Base-by-base conservation (phyloP, 2,797 vertebrate genomes). In the Chromobotia macracanthus region DNA sequence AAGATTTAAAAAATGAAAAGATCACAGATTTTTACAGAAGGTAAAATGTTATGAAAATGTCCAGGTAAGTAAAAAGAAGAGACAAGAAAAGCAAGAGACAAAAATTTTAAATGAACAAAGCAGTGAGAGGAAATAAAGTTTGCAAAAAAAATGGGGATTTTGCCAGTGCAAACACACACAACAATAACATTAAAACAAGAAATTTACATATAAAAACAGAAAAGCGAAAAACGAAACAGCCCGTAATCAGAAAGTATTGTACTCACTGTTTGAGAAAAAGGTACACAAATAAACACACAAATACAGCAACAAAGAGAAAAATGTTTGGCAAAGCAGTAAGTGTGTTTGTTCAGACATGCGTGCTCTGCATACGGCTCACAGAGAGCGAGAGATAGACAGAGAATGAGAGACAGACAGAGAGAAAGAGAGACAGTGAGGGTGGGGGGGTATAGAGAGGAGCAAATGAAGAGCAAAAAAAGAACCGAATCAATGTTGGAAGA, bases 401-500 rank as follows among this genome's bases (percentile, higher is more conserved):
- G 79, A 79, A 51, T 74, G 64, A 61, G 53, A 77, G 72, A 61
- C 66, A 74, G 86, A 88, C 81, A 82, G 80, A 77, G 84, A 88
- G 86, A 85, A 56, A 89, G 84, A 87, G 86, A 53, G 53, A 60
- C 66, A 75, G 51, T 44, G 60, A 51, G 80, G 82, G 69, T 64
- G 75, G 41, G 56, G 81, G 79, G 68, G 84, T 75, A 63, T 64
- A 84, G 77, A 56, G 64, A 83, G 72, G 56, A 83, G 72, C 58
- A 15, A 28, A 50, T 48, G 46, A 77, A 60, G 55, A 64, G 67
- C 71, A 79, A 75, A 86, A 86, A 85, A 83, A 85, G 93, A 92
- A 93, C 88, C 91, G 90, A 93, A 90, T 94, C 90, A 91, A 92
- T 94, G 91, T 92, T 94, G 93, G 93, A 94, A 89, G 90, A 92